phyloP scores from a whole-genome alignment of 2,888 invertebrate species.

The Elysia crispata region DNA sequence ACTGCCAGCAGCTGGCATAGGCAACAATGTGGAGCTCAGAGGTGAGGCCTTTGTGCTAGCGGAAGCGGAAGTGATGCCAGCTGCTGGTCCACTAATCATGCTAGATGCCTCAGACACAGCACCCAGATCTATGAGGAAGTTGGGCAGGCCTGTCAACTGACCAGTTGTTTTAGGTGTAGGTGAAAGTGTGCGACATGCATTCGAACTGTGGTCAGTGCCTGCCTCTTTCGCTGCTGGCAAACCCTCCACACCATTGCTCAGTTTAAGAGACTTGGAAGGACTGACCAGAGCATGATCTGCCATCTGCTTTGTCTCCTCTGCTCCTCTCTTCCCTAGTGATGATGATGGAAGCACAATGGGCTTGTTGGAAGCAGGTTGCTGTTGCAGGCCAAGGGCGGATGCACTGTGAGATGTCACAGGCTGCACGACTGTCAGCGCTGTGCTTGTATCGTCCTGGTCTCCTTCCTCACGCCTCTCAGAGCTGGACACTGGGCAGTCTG shows the following conservation, averaged over 20 bases:
- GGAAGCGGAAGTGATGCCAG: neutral
- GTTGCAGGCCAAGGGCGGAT: conserved; percentile 2
- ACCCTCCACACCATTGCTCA: neutral
- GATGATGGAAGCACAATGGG: neutral
- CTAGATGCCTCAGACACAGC: conserved; percentile 18
- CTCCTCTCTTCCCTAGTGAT: neutral
- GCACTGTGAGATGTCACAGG: neutral
- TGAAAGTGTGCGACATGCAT: neutral
- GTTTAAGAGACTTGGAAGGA: neutral
- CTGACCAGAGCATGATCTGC: neutral
- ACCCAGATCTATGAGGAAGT: conserved; percentile 39
- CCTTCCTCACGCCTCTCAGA: conserved; percentile 42
- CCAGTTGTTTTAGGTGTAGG: neutral
- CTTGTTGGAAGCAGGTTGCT: neutral
- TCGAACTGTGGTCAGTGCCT: neutral
- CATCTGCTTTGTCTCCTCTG: neutral
- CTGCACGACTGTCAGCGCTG: neutral
- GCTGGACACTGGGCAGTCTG: conserved; percentile 46
- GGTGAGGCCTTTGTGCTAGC: neutral
- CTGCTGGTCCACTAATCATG: conserved; percentile 25
- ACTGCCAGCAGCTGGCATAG: neutral
- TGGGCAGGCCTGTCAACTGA: conserved; percentile 33
- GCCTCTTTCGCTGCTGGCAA: neutral
- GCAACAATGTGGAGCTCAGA: neutral
- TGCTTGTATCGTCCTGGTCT: conserved; percentile 22